Base-by-base conservation (phyloP, 2,797 vertebrate species). In the Spinus pinus region DNA sequence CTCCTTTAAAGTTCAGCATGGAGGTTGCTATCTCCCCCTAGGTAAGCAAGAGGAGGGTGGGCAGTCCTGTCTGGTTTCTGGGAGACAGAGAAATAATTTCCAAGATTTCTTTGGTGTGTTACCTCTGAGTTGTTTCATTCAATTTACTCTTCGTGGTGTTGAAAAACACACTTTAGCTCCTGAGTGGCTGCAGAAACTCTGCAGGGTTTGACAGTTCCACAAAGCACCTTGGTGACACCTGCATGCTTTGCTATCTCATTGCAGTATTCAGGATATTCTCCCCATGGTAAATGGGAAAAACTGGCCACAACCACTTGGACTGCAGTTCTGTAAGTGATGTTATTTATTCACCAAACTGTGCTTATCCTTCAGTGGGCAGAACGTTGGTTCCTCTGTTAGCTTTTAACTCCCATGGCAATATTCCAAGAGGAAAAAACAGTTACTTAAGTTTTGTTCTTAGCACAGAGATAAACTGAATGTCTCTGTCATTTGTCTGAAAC, bases 401-500 rank as follows among this genome's bases (percentile, higher is more conserved):
- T 62, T 91, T 82, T 79, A 60, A 54, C 82, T 92, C 80, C 42
- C 51, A 33, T n/a, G 42, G 88, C 13, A 2, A 7, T 64, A 71
- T 61, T 92, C 71, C 86, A 93, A 83, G 71, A 74, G 56, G 66
- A 66, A 58, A 91, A 88, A 80, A 12, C 20, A 44, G 60, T 35
- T 35, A 20, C 53, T 92, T 22, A 49, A 66, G 37, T 70, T 95
- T 95, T 18, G 1, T 66, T 88, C 53, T 82, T 58, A 82, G 74
- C 49, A 35, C 35, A 61, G 56, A 82, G 67, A 64, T 87, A 77
- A 84, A 61, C 25, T 53, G 73, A 79, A 67, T 67, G 39, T 53
- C 60, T 70, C 72, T 92, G 88, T 93, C 75, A 31, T 81, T 94
- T 83, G 58, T 92, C 87, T 96, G 94, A 93, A 93, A 62, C 62